These are phyloP conservation scores for Harmothoe impar DNA, from an alignment of 2,888 invertebrate species.

Conservation along the genomic window DNA sequence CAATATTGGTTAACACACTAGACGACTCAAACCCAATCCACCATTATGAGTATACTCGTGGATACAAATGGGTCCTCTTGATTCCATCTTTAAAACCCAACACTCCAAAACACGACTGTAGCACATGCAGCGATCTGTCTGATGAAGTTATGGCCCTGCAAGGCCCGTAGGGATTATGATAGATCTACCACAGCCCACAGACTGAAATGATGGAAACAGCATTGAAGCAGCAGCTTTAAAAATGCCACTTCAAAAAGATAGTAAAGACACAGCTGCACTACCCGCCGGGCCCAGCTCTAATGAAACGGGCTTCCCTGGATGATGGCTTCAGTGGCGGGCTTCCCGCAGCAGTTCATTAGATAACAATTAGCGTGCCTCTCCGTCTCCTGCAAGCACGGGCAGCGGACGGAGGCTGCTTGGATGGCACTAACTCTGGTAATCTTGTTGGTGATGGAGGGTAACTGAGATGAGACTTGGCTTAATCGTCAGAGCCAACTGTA, in stretches of 20 bases:
- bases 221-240: background rate
- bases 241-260: background rate
- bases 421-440: constrained; percentile 6
- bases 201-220: background rate
- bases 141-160: too few species aligned
- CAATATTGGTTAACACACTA: too few species aligned
- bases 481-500: constrained; percentile 23
- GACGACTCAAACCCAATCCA: too few species aligned
- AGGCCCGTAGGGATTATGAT: background rate
- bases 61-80: too few species aligned
- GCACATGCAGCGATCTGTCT: too few species aligned
- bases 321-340: background rate
- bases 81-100: too few species aligned
- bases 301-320: background rate
- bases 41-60: too few species aligned
- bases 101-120: too few species aligned
- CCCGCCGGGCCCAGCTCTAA: too few species aligned
- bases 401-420: background rate
- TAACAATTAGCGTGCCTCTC: constrained; percentile 23
- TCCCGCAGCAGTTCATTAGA: background rate
- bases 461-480: constrained; percentile 15
- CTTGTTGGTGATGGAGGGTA: background rate
- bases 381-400: background rate
- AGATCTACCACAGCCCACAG: background rate
- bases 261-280: background rate